Conservation (phyloP, 37 sponge, comb jelly and placozoan genomes). For the Halisarca cf. caerulea region DNA sequence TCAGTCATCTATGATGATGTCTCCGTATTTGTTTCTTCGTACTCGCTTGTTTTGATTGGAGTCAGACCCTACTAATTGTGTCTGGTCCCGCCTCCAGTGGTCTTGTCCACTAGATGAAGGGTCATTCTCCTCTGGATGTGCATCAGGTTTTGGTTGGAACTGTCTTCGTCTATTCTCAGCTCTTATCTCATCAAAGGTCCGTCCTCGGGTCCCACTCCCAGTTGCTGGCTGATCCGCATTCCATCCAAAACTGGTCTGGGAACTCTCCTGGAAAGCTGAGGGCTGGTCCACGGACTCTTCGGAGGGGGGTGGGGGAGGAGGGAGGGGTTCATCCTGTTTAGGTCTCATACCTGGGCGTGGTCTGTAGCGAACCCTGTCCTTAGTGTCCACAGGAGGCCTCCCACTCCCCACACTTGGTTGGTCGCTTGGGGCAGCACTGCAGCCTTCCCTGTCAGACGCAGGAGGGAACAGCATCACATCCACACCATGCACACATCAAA, state of each 20-base stretch:
- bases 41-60: neutral
- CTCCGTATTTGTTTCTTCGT: slow-evolving; percentile 67
- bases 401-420: too few relatives aligned
- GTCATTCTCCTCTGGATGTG: neutral
- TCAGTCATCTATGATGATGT: slow-evolving; percentile 49
- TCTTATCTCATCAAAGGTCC: slow-evolving; percentile 81
- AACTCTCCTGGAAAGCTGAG: neutral
- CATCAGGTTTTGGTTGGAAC: neutral
- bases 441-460: too few relatives aligned
- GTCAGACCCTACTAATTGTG: neutral
- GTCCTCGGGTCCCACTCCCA: neutral
- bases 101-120: neutral
- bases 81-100: slow-evolving; percentile 20
- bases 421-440: too few relatives aligned
- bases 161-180: slow-evolving; percentile 54
- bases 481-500: too few relatives aligned
- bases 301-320: too few relatives aligned
- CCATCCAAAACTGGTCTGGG: neutral
- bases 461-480: too few relatives aligned
- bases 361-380: too few relatives aligned
- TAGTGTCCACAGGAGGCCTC: too few relatives aligned
- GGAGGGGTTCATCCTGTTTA: too few relatives aligned
- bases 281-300: neutral
- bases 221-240: neutral
- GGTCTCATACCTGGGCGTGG: too few relatives aligned